phyloP scores from a whole-genome alignment of 1,140 invertebrate species.

The Globodera ellingtonae region DNA sequence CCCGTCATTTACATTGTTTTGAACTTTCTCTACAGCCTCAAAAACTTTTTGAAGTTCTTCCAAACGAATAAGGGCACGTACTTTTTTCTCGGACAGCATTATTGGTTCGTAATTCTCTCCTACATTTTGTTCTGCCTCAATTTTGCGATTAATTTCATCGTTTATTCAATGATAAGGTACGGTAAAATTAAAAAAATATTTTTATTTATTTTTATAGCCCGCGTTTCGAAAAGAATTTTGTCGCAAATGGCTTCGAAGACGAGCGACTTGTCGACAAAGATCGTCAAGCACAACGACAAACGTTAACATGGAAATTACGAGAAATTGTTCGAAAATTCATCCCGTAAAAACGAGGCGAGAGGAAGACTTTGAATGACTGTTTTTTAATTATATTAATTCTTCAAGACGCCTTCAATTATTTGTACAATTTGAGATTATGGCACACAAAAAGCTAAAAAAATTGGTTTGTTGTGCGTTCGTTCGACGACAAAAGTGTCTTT shows the following conservation, averaged over 20 bases:
- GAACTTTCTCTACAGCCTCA: neutral
- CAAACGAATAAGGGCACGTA: neutral
- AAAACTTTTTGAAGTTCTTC: constrained; percentile 9
- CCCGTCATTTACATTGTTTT: neutral
- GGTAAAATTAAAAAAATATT: neutral
- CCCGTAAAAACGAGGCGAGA: too few relatives aligned
- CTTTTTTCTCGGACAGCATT: neutral
- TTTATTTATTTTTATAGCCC: neutral
- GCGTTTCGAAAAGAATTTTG: neutral
- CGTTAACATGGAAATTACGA: neutral
- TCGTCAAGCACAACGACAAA: neutral
- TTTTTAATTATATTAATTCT: too few relatives aligned
- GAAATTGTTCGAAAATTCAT: neutral
- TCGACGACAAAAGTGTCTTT: too few relatives aligned
- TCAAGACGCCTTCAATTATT: too few relatives aligned
- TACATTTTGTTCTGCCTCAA: neutral
- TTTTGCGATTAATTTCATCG: constrained; percentile 6
- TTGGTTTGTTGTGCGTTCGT: too few relatives aligned
- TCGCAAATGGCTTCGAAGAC: neutral
- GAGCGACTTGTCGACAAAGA: neutral
- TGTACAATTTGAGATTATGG: too few relatives aligned
- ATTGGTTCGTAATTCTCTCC: neutral
- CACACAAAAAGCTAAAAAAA: too few relatives aligned
- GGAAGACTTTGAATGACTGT: too few relatives aligned
- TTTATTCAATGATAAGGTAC: constrained; percentile 10